These are phyloP conservation scores for Drosophila nr. perissopoda DNA, from an alignment of 2,888 invertebrate species.

Conservation along the genomic window DNA sequence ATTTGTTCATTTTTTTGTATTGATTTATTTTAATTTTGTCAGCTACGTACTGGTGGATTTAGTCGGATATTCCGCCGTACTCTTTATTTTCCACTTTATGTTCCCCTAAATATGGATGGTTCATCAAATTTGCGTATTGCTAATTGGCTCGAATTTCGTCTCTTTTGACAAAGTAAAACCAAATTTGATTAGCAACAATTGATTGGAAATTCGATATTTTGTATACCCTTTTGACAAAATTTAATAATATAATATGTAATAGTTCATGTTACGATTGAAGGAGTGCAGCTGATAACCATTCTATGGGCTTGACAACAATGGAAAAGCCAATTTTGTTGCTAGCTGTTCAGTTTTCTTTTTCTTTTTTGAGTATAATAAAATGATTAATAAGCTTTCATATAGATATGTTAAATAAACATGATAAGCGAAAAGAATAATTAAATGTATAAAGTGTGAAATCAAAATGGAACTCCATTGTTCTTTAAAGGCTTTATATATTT, in stretches of 20 bases:
- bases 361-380: conserved; percentile 8
- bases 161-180: conserved; percentile 26
- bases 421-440: background rate
- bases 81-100: conserved; percentile 24
- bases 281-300: conserved; percentile 26
- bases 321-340: conserved; percentile 9
- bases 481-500: background rate
- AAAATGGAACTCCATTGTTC: background rate
- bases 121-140: conserved; percentile 65
- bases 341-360: background rate
- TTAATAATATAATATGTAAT: no score
- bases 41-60: background rate
- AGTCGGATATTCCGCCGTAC: background rate
- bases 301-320: conserved; percentile 11
- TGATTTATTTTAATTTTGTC: conserved; percentile 10
- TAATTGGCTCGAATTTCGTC: conserved; percentile 55
- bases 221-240: background rate
- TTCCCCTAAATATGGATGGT: conserved; percentile 27
- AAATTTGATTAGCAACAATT: conserved; percentile 60
- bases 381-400: background rate
- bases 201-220: conserved; percentile 44
- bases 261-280: conserved; percentile 8
- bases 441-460: background rate
- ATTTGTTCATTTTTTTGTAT: conserved; percentile 29
- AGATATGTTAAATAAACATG: background rate